Evolutionary conservation across 2,797 vertebrate genomes (phyloP), one percentile per base, ranked within the genome.

Genomic region (Labeo calbasu): DNA sequence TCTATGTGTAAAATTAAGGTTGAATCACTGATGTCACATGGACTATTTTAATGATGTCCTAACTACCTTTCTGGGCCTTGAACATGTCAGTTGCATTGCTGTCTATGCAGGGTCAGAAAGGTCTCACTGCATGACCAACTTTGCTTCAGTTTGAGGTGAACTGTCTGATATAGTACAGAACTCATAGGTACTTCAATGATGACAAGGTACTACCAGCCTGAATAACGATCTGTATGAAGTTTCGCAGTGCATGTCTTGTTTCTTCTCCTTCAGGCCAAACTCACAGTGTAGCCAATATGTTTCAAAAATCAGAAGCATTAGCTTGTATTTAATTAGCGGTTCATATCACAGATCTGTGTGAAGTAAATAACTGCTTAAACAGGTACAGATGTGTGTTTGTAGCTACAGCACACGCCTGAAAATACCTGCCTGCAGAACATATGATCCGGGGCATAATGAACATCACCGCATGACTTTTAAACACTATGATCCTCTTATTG

Each of bases 401-500:
- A 28, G 70, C 46, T 50, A 17, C 46, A 50, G 46, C 46, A 32
- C 68, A 69, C 0, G 12, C 12, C 11, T 50, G 23, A 78, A 65
- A 78, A 78, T 78, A 50, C 17, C 43, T 78, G 51, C 21, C 66
- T 68, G 48, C 15, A 59, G 3, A 68, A 79, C 63, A 68, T 15
- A 68, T 51, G 77, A 75, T 51, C 19, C 8, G 0, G 13, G 72
- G 43, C 36, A 57, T 6, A 50, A 15, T 77, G 61, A 77, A 28
- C 48, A 66, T 65, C 81, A 48, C 19, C 7, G 59, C 3, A n/a
- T 68, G 81, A 77, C 32, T 53, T 83, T 76, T 28, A 71, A 59
- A 55, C 46, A 81, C 65, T 21, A 50, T 72, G 65, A 87, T 87
- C 78, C 78, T 53, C 32, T 36, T 81, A 72, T 59, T 71, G 59